Evolutionary conservation across 2,113 vertebrate genomes (phyloP).

Genomic region (Speoplatyrhinus poulsoni): DNA sequence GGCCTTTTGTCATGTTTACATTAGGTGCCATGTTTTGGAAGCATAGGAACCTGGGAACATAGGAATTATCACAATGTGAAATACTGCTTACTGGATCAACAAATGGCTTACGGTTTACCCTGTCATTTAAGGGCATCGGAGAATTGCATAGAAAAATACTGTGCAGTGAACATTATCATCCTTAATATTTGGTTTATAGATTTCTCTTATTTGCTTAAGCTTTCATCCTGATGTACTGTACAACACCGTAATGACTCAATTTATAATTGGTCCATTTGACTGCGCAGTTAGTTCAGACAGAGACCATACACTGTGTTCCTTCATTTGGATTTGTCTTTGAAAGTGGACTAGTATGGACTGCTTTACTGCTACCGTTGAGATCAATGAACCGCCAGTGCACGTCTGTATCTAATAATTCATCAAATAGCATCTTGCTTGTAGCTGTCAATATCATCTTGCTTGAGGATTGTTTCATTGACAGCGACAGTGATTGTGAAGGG

Average conservation of each 20-base stretch:
- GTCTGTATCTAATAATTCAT: slow-evolving; percentile 49
- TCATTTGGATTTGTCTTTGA: slow-evolving; percentile 26
- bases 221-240: slow-evolving; percentile 24
- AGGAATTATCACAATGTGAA: no score
- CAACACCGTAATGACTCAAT: slow-evolving; percentile 23
- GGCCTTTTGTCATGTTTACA: no score
- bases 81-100: no score
- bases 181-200: slow-evolving; percentile 12
- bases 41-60: no score
- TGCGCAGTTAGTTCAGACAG: slow-evolving; percentile 24
- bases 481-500: slow-evolving; percentile 15
- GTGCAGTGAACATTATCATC: not conserved
- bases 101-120: no score
- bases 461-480: slow-evolving; percentile 28
- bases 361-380: slow-evolving; percentile 33
- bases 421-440: slow-evolving; percentile 28
- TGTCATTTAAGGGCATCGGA: no score
- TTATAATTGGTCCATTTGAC: slow-evolving; percentile 35
- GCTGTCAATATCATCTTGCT: slow-evolving; percentile 13
- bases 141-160: no score
- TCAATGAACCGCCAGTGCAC: slow-evolving; percentile 24
- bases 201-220: slow-evolving; percentile 28
- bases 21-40: no score
- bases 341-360: slow-evolving; percentile 9
- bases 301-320: slow-evolving; percentile 31